These are phyloP conservation scores for Luperina nickerlii DNA, from an alignment of 2,888 invertebrate genomes.

Conservation along the genomic window DNA sequence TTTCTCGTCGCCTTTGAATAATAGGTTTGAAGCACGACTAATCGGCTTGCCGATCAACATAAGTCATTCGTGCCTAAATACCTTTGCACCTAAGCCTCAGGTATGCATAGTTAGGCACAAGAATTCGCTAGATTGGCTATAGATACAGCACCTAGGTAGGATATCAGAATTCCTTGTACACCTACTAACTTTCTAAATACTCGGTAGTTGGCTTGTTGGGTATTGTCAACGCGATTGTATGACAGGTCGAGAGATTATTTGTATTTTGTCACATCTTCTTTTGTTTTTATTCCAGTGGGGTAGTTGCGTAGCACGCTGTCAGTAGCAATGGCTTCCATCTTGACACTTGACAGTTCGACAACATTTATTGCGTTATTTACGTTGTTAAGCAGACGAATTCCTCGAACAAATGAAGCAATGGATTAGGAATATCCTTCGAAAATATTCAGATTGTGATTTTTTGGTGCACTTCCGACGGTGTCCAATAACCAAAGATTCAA, in stretches of 20 bases:
- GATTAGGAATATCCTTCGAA: no score
- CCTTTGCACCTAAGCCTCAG: slow-evolving; percentile 31
- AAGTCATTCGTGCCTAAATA: slow-evolving; percentile 35
- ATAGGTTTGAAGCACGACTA: not conserved
- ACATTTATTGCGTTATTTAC: no score
- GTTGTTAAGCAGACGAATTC: no score
- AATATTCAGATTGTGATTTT: no score
- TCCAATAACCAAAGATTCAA: no score
- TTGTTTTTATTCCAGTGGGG: not conserved
- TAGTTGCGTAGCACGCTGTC: no score
- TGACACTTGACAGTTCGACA: no score
- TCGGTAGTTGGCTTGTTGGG: slow-evolving; percentile 17
- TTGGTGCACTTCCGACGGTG: no score
- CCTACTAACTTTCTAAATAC: slow-evolving; percentile 59
- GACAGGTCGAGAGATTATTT: not conserved
- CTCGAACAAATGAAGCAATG: no score
- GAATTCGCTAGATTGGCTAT: slow-evolving; percentile 44
- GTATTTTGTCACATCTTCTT: not conserved
- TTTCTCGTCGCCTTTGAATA: not conserved
- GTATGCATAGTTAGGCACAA: slow-evolving; percentile 33
- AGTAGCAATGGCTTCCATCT: no score
- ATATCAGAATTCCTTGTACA: slow-evolving; percentile 50
- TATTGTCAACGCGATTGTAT: slow-evolving; percentile 47
- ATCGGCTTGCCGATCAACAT: slow-evolving; percentile 29
- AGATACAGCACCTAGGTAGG: slow-evolving; percentile 34